These are phyloP conservation scores for Asteroscopus sphinx DNA, from an alignment of 2,888 invertebrate genomes.

Conservation along the genomic window DNA sequence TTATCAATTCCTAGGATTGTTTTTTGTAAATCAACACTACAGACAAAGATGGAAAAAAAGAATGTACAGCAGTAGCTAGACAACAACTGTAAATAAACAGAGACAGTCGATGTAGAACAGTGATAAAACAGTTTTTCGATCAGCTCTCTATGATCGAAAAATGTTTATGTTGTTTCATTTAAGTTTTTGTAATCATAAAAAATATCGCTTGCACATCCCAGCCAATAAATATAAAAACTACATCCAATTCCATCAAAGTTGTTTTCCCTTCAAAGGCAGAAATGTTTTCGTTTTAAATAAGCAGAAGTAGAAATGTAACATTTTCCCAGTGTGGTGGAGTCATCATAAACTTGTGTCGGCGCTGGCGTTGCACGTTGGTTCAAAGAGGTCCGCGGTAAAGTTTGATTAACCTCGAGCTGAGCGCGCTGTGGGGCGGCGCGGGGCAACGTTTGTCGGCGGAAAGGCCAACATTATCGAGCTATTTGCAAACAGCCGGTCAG, in stretches of 20 bases:
- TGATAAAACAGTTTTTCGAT: too few species aligned
- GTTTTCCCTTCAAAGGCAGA: slow-evolving; percentile 13
- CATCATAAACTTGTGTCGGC: slow-evolving; percentile 44
- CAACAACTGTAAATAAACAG: too few species aligned
- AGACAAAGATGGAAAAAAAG: too few species aligned
- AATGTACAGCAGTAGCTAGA: too few species aligned
- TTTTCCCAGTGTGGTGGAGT: slow-evolving; percentile 15
- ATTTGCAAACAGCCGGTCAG: slow-evolving; percentile 15
- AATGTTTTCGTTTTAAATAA: slow-evolving; percentile 5
- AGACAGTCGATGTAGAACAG: too few species aligned
- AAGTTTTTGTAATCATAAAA: background rate
- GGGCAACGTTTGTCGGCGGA: slow-evolving; percentile 3
- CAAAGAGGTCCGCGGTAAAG: slow-evolving; percentile 36
- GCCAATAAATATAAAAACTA: background rate
- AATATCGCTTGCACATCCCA: background rate
- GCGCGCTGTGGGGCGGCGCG: slow-evolving; percentile 4
- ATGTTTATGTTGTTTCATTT: too few species aligned
- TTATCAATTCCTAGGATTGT: too few species aligned
- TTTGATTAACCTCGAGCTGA: slow-evolving; percentile 34
- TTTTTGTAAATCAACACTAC: too few species aligned
- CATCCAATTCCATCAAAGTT: slow-evolving; percentile 16
- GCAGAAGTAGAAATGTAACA: slow-evolving; percentile 23
- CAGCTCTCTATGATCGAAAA: too few species aligned
- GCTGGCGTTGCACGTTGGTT: slow-evolving; percentile 9
- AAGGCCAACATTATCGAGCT: slow-evolving; percentile 19